Conservation (phyloP, 2,888 invertebrate genomes). For the Ametastegia equiseti region DNA sequence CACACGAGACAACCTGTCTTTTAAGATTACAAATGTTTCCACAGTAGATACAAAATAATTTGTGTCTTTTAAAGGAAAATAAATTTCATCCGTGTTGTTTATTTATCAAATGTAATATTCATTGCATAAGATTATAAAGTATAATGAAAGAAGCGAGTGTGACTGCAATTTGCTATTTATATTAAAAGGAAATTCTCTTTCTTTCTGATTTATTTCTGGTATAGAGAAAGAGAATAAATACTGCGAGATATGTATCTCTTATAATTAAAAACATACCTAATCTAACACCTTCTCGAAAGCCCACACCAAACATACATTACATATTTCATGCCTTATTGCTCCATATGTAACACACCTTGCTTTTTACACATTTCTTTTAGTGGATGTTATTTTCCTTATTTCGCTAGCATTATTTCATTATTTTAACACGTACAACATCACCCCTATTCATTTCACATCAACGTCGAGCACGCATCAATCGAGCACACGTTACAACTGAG, state of each 20-base stretch:
- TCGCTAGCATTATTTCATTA: constrained; percentile 72
- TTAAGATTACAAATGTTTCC: background rate
- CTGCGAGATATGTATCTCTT: constrained; percentile 31
- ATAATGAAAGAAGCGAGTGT: too few relatives aligned
- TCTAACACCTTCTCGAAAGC: background rate
- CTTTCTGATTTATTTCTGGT: background rate
- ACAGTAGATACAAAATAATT: background rate
- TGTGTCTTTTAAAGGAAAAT: background rate
- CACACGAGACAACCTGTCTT: background rate
- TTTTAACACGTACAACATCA: constrained; percentile 43
- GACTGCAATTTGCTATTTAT: constrained; percentile 22
- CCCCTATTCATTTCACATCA: constrained; percentile 53
- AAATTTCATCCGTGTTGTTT: background rate
- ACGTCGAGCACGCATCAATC: constrained; percentile 59
- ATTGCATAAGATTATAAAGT: background rate
- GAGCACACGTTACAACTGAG: constrained; percentile 61
- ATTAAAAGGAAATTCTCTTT: background rate
- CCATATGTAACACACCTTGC: constrained; percentile 59
- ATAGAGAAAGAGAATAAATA: constrained; percentile 27
- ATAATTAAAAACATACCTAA: constrained; percentile 32
- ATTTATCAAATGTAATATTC: background rate
- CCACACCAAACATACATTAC: constrained; percentile 32
- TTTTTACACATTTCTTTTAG: constrained; percentile 49
- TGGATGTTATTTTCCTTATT: constrained; percentile 64
- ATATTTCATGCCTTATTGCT: constrained; percentile 44